Evolutionary conservation across 1,140 invertebrate genomes (phyloP).

Genomic region (Meteorus sp.): DNA sequence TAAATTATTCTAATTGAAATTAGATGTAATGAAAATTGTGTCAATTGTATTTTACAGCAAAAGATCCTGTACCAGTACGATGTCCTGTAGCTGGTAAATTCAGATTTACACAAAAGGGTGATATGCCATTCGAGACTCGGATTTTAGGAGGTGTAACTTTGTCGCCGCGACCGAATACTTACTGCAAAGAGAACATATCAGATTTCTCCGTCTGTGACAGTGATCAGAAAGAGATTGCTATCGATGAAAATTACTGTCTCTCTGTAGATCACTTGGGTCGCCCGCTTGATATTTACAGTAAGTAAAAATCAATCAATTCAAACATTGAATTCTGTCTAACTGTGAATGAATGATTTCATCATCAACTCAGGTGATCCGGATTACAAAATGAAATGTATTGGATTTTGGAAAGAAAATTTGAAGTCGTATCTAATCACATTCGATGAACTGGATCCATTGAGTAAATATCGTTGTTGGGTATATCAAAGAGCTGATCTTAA

Average conservation of each 20-base stretch:
- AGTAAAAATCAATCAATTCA: constrained; percentile 36
- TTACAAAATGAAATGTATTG: constrained; percentile 96
- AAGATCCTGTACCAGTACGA: constrained; percentile 87
- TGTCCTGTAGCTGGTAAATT: constrained; percentile 97
- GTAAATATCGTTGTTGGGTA: constrained; percentile 96
- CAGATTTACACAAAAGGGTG: constrained; percentile 86
- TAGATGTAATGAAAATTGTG: not conserved
- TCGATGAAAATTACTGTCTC: constrained; percentile 94
- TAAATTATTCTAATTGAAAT: not conserved
- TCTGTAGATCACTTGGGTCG: constrained; percentile 93
- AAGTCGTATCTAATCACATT: constrained; percentile 97
- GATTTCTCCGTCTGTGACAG: constrained; percentile 93
- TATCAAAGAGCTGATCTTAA: constrained; percentile 95
- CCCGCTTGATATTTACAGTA: constrained; percentile 91
- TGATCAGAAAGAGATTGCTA: constrained; percentile 89
- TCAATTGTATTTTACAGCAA: constrained; percentile 65
- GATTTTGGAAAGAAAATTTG: constrained; percentile 97
- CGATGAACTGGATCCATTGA: constrained; percentile 93
- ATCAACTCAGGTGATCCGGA: constrained; percentile 79
- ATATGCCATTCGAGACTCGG: constrained; percentile 86
- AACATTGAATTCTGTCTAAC: not conserved
- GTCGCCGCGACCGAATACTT: constrained; percentile 87
- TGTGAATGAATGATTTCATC: constrained; percentile 6
- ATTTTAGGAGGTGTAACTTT: constrained; percentile 93
- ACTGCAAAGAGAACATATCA: constrained; percentile 92